A percentile compares a stretch with the other conserved stretches of the same genome.
Evolutionary conservation across 2,797 vertebrate species (phyloP).

Genomic region (Meda fulgida): DNA sequence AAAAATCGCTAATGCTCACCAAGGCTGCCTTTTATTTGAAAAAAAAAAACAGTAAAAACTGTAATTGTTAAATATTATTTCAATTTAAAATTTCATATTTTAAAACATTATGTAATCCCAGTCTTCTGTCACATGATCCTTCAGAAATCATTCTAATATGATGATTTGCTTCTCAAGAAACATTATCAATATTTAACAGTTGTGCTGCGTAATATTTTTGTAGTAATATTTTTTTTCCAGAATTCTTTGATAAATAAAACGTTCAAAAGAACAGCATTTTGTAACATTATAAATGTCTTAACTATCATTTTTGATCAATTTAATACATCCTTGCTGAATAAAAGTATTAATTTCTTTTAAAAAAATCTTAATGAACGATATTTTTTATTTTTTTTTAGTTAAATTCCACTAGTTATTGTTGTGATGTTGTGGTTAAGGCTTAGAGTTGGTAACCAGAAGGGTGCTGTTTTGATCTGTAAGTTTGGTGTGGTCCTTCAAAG

Average conservation of each 20-base stretch:
- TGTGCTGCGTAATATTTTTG: no score
- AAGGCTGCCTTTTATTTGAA: not conserved
- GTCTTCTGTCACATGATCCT: not conserved
- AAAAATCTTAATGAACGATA: not conserved
- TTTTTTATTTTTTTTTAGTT: not conserved
- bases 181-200: not conserved
- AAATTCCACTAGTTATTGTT: not conserved
- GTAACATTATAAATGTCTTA: not conserved
- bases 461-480: not conserved
- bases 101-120: not conserved
- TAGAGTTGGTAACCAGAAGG: not conserved
- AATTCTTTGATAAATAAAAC: not conserved
- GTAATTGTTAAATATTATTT: not conserved
- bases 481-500: not conserved
- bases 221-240: no score
- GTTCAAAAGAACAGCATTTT: not conserved
- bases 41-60: not conserved
- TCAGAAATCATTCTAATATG: not conserved
- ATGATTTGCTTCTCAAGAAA: not conserved
- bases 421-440: not conserved
- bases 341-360: not conserved
- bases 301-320: not conserved
- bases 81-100: not conserved
- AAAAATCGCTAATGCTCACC: not conserved
- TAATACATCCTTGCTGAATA: not conserved